Evolutionary conservation across 1,140 invertebrate species (phyloP), one percentile per base, ranked within the genome.

Genomic region (Daktulosphaira vitifoliae): DNA sequence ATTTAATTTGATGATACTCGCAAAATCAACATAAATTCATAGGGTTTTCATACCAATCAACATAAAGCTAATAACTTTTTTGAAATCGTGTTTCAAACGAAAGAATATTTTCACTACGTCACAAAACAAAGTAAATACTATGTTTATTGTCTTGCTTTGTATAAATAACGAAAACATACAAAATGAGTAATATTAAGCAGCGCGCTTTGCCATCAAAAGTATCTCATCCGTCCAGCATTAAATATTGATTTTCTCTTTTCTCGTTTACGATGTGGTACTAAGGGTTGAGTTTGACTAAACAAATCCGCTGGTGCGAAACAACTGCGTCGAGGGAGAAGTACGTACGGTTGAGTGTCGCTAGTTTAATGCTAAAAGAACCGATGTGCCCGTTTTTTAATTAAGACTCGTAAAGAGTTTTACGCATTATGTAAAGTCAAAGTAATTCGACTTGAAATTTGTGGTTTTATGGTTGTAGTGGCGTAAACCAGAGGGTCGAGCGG

Each of bases 241-340:
- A 16, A 20, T 62, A 62, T 62, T 62, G 56, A 62, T 62, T 62
- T 62, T 48, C 39, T 62, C 42, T 46, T 46, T 62, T 46, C 38
- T 39, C 18, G 54, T 59, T 59, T 62, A 29, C 39, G 16, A 20
- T 18, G 22, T 16, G 53, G 42, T n/a, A 4, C 22, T 3, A 13
- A 8, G 52, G 52, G n/a, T 26, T 26, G 4, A n/a, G 37, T 18
- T 33, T 5, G 29, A 5, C 29, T 11, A 11, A 33, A 33, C 29
- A 33, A 33, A 11, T 5, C 11, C 29, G 23, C 13, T 25, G 53
- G 39, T 11, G 11, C 22, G n/a, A 18, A 8, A 33, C 26, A 22
- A 33, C 20, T 4, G 26, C 1, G 33, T 11, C n/a, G 2, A 4
- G 23, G 39, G 54, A n/a, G n/a, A 44, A 22, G 18, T 53, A 33